Evolutionary conservation across 1,140 invertebrate species (phyloP).

Genomic region (Cataglyphis hispanica): DNA sequence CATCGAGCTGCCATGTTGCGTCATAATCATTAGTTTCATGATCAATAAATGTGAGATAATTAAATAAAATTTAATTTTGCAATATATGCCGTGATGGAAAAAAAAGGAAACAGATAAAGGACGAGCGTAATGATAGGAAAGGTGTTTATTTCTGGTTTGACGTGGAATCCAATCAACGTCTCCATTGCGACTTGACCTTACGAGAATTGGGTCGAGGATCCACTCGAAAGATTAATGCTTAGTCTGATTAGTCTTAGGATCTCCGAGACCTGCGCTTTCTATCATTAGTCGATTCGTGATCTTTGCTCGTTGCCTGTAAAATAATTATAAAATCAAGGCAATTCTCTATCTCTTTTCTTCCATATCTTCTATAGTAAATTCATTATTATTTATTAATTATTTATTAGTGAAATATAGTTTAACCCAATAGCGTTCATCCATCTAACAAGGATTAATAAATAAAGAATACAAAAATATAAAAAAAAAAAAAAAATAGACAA

Average conservation of each 20-base stretch:
- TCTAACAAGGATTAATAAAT: not conserved
- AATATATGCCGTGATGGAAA: not conserved
- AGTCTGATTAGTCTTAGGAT: slow-evolving; percentile 83
- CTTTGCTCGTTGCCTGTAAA: slow-evolving; percentile 73
- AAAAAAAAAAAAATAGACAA: not conserved
- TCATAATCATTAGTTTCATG: slow-evolving; percentile 24
- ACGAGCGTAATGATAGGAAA: slow-evolving; percentile 61
- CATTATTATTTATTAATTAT: slow-evolving; percentile 70
- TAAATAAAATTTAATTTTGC: slow-evolving; percentile 59
- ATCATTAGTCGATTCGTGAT: slow-evolving; percentile 79
- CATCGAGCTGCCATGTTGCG: not conserved
- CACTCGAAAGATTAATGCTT: slow-evolving; percentile 85
- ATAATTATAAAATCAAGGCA: slow-evolving; percentile 71
- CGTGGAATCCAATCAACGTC: slow-evolving; percentile 83
- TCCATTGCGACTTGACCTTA: slow-evolving; percentile 81
- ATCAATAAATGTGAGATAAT: slow-evolving; percentile 35
- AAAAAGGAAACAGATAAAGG: slow-evolving; percentile 23
- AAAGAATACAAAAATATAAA: not conserved
- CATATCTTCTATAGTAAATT: slow-evolving; percentile 60
- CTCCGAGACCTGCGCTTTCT: slow-evolving; percentile 78
- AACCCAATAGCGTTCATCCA: not conserved
- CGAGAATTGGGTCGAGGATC: slow-evolving; percentile 84
- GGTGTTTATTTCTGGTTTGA: slow-evolving; percentile 76
- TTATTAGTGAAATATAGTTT: not conserved
- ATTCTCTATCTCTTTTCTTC: slow-evolving; percentile 34